Conservation (phyloP, 2,113 vertebrate genomes). For the Poeciliopsis turrubarensis region DNA sequence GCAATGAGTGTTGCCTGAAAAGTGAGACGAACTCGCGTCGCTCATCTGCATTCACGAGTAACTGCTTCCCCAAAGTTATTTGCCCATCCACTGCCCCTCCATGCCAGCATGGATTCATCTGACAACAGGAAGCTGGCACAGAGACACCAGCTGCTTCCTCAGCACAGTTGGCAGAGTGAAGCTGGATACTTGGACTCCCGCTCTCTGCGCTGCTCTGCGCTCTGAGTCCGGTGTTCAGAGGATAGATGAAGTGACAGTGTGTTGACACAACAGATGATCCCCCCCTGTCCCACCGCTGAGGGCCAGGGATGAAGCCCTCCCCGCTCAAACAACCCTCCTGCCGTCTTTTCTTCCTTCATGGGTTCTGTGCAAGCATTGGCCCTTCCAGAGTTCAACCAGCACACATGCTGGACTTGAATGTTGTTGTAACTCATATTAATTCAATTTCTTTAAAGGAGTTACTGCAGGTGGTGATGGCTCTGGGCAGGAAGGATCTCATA, state of each 20-base stretch:
- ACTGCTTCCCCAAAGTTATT: too few relatives aligned
- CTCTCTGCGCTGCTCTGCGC: conserved; percentile 23
- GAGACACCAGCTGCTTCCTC: conserved; percentile 35
- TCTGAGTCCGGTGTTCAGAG: neutral
- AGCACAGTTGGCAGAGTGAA: conserved; percentile 37
- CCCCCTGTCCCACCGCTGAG: neutral
- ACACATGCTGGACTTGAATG: too few relatives aligned
- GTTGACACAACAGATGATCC: conserved; percentile 68
- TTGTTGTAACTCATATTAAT: too few relatives aligned
- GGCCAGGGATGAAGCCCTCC: neutral
- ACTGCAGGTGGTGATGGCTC: too few relatives aligned
- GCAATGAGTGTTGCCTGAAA: too few relatives aligned
- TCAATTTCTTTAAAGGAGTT: too few relatives aligned
- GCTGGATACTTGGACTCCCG: conserved; percentile 16
- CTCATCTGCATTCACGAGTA: too few relatives aligned
- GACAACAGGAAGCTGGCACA: conserved; percentile 56
- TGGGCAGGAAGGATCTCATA: too few relatives aligned
- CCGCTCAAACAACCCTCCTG: conserved; percentile 45
- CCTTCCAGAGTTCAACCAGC: too few relatives aligned
- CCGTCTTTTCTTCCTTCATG: conserved; percentile 44
- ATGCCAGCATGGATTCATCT: conserved; percentile 31
- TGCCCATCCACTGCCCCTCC: neutral
- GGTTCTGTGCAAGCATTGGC: conserved; percentile 18
- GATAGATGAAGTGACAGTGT: conserved; percentile 33
- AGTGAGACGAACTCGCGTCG: too few relatives aligned